Base-by-base conservation (phyloP, 2,113 vertebrate species). In the Tragelaphus imberbis region DNA sequence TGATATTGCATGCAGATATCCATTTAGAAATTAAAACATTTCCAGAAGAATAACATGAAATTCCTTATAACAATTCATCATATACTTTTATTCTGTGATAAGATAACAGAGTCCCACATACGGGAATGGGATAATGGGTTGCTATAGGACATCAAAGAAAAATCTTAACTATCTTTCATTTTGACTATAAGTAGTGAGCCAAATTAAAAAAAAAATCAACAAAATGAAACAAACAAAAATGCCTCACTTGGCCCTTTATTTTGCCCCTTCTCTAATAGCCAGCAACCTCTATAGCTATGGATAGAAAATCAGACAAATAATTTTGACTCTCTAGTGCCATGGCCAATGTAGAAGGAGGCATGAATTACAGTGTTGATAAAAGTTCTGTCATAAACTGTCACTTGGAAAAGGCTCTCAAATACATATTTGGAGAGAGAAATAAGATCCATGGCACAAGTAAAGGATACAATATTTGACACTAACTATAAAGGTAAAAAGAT, bases 21-120 rank as follows among this genome's bases (percentile, higher is more conserved):
- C 36, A 96, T 61, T 93, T 95, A 96, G 36, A 95, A 94, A 79
- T 91, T 3, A 85, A 92, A 88, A 87, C 86, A 91, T 17, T 3
- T 68, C 30, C 40, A 55, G 44, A 88, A 93, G 19, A 86, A 2
- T 79, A 58, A 94, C 25, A 88, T 58, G 21, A 84, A 91, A 81
- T 81, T 36, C 11, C 15, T n/a, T 87, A 80, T 25, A 23, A 84
- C 4, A 82, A 81, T 90, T 92, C 87, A 65, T 77, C 28, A 92
- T 30, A 56, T 79, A 47, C 3, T 65, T 96, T 96, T 92, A 51
- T 71, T 94, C 44, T 87, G 23, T 90, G 21, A 71, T 87, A 80
- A 84, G 55, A 94, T 5, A 28, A 84, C 63, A 68, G 44, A 44
- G 47, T 63, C 2, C 28, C 21, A 68, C 0, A 53, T 84, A 44